Evolutionary conservation across 2,888 invertebrate species (phyloP), one percentile per base, ranked within the genome.

Genomic region (Chaitophorus viminalis): DNA sequence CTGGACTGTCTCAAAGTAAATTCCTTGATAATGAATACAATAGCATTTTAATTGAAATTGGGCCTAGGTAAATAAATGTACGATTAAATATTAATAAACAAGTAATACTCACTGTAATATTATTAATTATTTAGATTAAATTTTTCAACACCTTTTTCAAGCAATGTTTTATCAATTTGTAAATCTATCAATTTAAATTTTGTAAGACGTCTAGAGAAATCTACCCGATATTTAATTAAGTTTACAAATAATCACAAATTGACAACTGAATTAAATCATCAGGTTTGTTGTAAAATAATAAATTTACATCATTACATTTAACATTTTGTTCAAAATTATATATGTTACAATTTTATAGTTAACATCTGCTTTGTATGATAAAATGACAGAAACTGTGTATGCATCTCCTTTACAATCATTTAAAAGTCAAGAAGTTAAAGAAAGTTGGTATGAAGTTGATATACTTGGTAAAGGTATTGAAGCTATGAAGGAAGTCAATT

Each of bases 121-220:
- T 3, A 25, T 75, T 83, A 3, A 6, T 21, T 75, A 60, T 39
- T 3, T 60, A 95, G 98, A 90, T 95, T 98, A 90, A 97, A 98
- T 92, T 98, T 98, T 91, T 98, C 97, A 29, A 99, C 99, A 70
- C 95, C 99, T 0, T 97, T 97, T 91, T 98, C 98, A 0, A 98
- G 98, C 90, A 99, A 99, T 92, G 97, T 98, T 52, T 96, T 99
- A 1, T 97, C 98, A 84, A 98, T 99, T 90, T 98, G 97, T 91
- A 94, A 95, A 89, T 95, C 97, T 90, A 94, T 98, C 76, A 96
- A 96, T 4, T 92, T 98, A 60, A 92, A 92, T 72, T 94, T 94
- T 91, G 93, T 99, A 8, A 93, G 92, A 6, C 94, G 99, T 85
- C 92, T 99, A 84, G 99, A 99, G 92, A 93, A 94, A 65, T 96